These are phyloP conservation scores for Archilochus colubris DNA, from an alignment of 2,113 vertebrate species.

Conservation along the genomic window DNA sequence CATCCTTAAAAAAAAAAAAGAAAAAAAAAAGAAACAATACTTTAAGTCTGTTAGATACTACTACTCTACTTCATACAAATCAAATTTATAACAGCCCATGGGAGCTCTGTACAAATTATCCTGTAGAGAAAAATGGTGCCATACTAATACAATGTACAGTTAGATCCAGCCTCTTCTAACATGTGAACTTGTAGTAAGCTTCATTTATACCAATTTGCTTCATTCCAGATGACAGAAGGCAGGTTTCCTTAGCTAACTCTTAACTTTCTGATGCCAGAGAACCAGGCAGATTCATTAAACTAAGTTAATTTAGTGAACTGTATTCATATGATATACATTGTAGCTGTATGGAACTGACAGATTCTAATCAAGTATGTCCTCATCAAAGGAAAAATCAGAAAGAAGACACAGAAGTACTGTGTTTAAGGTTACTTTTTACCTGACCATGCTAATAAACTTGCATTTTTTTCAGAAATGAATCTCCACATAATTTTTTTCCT, in stretches of 20 bases:
- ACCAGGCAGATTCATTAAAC: background rate
- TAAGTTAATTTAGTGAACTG: background rate
- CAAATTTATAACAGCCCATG: background rate
- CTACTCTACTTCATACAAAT: background rate
- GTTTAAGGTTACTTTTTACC: background rate
- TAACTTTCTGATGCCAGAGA: background rate
- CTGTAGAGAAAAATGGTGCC: background rate
- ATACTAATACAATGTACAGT: background rate
- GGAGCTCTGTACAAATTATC: background rate
- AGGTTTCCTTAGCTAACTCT: background rate
- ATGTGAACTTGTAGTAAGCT: rapidly evolving
- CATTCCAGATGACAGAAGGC: background rate
- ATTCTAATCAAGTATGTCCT: background rate
- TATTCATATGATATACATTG: background rate
- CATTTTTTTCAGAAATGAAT: background rate
- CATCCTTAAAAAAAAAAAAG: background rate
- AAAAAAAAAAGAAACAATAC: background rate
- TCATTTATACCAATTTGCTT: background rate
- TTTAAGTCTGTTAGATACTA: background rate
- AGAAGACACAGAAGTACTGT: background rate
- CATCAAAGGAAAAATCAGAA: background rate
- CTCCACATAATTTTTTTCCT: background rate
- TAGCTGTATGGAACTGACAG: background rate
- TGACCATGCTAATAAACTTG: background rate
- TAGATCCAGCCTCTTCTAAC: background rate